These are phyloP conservation scores for Tribolium madens DNA, from an alignment of 1,140 invertebrate species.

Conservation along the genomic window DNA sequence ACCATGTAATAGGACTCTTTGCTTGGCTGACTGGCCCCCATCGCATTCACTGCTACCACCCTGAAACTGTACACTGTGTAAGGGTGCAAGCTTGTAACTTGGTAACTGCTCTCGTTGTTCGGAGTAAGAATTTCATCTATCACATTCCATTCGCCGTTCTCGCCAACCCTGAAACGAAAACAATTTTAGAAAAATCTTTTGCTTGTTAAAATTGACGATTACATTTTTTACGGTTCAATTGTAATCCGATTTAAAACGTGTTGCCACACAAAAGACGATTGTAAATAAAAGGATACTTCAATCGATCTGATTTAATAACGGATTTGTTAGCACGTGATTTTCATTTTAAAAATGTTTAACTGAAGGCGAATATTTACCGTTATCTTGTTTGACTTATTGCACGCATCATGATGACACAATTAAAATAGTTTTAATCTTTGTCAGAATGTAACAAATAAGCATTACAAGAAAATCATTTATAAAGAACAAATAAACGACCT, in stretches of 20 bases:
- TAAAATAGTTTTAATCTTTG: neutral
- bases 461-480: neutral
- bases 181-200: constrained; percentile 38
- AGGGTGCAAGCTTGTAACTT: constrained; percentile 75
- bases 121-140: constrained; percentile 74
- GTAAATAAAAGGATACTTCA: neutral
- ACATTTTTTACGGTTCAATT: constrained; percentile 4
- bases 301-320: constrained; percentile 1
- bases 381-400: too few relatives aligned
- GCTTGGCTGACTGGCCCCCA: constrained; percentile 77
- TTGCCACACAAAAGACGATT: neutral
- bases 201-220: constrained; percentile 18
- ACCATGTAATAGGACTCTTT: constrained; percentile 82
- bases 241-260: neutral
- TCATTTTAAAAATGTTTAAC: neutral
- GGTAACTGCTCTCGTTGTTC: constrained; percentile 75
- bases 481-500: neutral
- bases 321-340: neutral
- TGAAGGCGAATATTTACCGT: neutral
- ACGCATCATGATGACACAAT: neutral
- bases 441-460: neutral
- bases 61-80: constrained; percentile 84
- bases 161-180: constrained; percentile 72
- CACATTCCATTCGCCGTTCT: constrained; percentile 75
- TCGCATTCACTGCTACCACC: constrained; percentile 77